These are phyloP conservation scores for Pipistrellus pipistrellus DNA, from an alignment of 2,797 vertebrate species.

Conservation along the genomic window DNA sequence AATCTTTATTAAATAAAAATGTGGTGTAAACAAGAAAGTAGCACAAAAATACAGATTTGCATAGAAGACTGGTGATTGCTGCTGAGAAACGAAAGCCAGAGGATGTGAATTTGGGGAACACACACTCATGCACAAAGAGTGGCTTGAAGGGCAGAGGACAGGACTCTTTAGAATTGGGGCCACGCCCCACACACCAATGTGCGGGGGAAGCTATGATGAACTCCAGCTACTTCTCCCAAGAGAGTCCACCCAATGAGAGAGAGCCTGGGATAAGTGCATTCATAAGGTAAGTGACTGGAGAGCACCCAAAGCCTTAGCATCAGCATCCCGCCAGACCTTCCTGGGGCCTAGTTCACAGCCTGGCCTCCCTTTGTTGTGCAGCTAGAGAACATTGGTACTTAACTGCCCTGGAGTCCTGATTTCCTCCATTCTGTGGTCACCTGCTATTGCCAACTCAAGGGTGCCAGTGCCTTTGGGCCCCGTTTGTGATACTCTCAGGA, in stretches of 20 bases:
- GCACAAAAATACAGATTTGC: neutral
- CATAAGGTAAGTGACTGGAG: neutral
- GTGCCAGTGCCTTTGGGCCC: neutral
- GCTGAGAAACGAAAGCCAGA: neutral
- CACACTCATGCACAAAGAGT: neutral
- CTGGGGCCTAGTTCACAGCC: neutral
- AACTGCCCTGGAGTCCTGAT: neutral
- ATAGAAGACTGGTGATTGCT: neutral
- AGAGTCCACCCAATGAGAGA: neutral
- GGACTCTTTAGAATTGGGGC: neutral
- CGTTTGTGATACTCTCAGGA: neutral
- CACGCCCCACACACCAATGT: fast-evolving
- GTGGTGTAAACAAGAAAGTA: no score
- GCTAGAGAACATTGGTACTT: neutral
- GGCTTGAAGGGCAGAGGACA: neutral
- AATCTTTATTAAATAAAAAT: neutral
- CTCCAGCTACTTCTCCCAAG: neutral
- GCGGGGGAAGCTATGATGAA: neutral
- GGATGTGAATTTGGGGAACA: neutral
- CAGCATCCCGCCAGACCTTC: neutral
- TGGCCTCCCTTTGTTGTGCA: neutral
- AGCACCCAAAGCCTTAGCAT: neutral
- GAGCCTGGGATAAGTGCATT: neutral
- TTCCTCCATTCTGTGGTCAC: neutral
- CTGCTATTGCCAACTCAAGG: neutral